These are phyloP conservation scores for Tor tambroides DNA, from an alignment of 2,113 vertebrate genomes.

Conservation along the genomic window DNA sequence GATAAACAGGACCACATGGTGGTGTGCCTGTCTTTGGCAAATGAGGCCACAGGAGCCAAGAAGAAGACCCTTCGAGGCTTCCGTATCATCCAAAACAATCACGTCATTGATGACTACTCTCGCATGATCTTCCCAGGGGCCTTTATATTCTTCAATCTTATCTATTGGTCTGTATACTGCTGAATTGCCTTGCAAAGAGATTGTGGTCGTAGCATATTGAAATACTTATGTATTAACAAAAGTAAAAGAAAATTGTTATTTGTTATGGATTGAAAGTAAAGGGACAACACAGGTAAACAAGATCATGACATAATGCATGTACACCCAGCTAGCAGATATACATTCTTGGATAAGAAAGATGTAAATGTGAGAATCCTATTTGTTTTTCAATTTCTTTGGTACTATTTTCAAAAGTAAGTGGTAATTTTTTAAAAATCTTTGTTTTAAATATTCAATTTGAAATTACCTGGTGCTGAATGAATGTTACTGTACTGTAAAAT, in stretches of 20 bases:
- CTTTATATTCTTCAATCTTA: conserved; percentile 94
- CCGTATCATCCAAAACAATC: conserved; percentile 88
- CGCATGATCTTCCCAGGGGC: conserved; percentile 92
- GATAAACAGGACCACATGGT: conserved; percentile 87
- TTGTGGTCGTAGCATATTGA: background rate
- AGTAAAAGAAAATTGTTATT: background rate
- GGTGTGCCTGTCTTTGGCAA: conserved; percentile 85
- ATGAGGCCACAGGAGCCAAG: conserved; percentile 77
- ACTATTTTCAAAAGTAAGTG: background rate
- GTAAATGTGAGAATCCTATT: background rate
- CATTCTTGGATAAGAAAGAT: background rate
- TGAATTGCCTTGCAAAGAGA: conserved; percentile 65
- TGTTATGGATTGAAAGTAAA: background rate
- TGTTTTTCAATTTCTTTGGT: background rate
- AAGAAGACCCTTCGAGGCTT: conserved; percentile 84
- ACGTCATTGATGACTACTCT: conserved; percentile 93
- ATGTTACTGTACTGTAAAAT: background rate
- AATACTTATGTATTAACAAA: background rate
- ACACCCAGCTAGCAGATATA: background rate
- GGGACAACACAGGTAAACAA: background rate
- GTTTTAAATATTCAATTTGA: background rate
- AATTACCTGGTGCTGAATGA: background rate
- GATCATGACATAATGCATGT: background rate
- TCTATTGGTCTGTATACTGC: conserved; percentile 96
- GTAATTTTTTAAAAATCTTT: background rate